Evolutionary conservation across 2,888 invertebrate genomes (phyloP).

Genomic region (Tipula lateralis): DNA sequence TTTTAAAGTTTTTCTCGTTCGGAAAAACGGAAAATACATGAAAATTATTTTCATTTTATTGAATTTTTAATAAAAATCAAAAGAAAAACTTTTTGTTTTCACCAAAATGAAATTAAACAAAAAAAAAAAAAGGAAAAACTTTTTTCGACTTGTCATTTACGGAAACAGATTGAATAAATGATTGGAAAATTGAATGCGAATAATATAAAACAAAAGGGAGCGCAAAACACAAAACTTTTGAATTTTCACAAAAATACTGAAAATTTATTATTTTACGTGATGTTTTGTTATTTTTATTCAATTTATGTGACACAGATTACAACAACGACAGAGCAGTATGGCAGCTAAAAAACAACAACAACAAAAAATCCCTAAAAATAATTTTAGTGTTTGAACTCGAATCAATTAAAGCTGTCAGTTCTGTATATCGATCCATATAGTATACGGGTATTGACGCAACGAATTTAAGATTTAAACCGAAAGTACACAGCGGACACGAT

Average conservation of each 20-base stretch:
- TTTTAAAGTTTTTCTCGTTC: not conserved
- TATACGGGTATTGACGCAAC: not conserved
- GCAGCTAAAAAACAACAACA: not conserved
- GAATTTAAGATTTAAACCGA: no score
- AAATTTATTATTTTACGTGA: not conserved
- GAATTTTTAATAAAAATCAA: not conserved
- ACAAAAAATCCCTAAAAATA: not conserved
- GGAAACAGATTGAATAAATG: slow-evolving; percentile 24
- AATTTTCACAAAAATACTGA: not conserved
- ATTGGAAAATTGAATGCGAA: slow-evolving; percentile 19
- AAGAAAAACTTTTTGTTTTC: not conserved
- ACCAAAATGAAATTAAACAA: not conserved
- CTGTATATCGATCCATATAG: not conserved
- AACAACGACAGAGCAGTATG: not conserved
- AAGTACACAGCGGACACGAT: not conserved
- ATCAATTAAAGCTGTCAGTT: not conserved
- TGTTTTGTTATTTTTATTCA: not conserved
- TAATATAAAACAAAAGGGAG: not conserved
- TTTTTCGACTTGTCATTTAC: not conserved
- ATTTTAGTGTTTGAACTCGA: not conserved
- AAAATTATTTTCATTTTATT: not conserved
- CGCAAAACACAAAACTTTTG: not conserved
- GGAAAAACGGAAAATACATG: not conserved
- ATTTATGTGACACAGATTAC: not conserved
- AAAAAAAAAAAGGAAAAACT: not conserved